Percentiles rank a stretch among this genome's conserved stretches.
Conservation (phyloP, 2,888 invertebrate species). For the Hirtodrosophila histrioides region DNA sequence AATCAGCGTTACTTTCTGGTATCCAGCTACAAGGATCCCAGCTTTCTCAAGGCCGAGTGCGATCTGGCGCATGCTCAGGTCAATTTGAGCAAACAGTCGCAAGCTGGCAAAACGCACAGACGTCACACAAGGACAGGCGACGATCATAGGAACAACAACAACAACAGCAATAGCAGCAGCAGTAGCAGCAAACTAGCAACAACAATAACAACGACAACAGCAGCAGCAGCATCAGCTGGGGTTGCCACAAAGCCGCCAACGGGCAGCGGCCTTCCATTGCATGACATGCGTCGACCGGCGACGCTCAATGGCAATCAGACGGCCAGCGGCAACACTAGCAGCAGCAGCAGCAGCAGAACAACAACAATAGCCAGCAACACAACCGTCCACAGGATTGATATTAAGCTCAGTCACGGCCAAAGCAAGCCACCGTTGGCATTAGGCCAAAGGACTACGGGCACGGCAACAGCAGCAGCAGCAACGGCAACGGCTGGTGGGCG, state of each 20-base stretch:
- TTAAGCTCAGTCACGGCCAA: slow-evolving; percentile 39
- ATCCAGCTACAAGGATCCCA: slow-evolving; percentile 81
- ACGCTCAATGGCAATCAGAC: slow-evolving; percentile 72
- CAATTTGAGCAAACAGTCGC: slow-evolving; percentile 15
- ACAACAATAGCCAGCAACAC: slow-evolving; percentile 46
- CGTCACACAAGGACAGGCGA: slow-evolving; percentile 49
- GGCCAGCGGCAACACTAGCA: slow-evolving; percentile 46
- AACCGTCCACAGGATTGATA: slow-evolving; percentile 60
- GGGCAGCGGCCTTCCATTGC: slow-evolving; percentile 33
- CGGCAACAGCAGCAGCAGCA: slow-evolving; percentile 16
- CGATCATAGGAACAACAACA: slow-evolving; percentile 54
- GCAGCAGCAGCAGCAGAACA: slow-evolving; percentile 41
- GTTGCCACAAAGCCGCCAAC: slow-evolving; percentile 12
- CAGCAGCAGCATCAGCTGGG: not conserved
- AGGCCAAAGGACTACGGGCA: not conserved
- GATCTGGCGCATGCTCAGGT: slow-evolving; percentile 84
- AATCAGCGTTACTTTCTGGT: slow-evolving; percentile 81
- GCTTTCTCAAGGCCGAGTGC: slow-evolving; percentile 83
- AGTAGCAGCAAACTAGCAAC: slow-evolving; percentile 56
- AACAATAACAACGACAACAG: slow-evolving; percentile 55
- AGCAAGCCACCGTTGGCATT: slow-evolving; percentile 21
- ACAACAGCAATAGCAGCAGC: slow-evolving; percentile 62
- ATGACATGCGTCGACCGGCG: slow-evolving; percentile 79
- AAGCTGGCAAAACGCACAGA: slow-evolving; percentile 31
- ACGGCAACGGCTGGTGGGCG: slow-evolving; percentile 20